Percentiles rank a stretch among this genome's conserved stretches.
These are phyloP conservation scores for Drosophila macrospina DNA, from an alignment of 2,888 invertebrate species.

Conservation along the genomic window DNA sequence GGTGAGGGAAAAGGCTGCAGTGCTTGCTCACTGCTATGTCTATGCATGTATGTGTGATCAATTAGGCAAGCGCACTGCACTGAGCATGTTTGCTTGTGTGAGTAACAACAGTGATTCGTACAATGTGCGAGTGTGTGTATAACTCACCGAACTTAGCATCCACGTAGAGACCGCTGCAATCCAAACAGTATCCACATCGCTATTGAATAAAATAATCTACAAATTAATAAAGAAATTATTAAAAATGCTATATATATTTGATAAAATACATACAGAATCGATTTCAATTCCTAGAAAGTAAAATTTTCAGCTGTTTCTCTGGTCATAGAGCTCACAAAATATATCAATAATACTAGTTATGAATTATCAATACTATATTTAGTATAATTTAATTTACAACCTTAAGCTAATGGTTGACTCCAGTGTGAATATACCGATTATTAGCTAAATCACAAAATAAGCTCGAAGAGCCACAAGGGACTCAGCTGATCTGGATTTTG, in stretches of 20 bases:
- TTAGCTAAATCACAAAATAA: slow-evolving; percentile 56
- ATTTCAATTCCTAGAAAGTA: background rate
- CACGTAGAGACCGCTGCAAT: no score
- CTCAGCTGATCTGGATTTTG: slow-evolving; percentile 41
- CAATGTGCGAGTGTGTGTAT: no score
- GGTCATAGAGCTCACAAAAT: background rate
- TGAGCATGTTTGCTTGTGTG: background rate
- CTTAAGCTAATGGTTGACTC: slow-evolving; percentile 47
- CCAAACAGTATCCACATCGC: no score
- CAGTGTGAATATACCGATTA: slow-evolving; percentile 44
- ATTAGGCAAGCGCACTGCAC: no score
- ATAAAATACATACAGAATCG: background rate
- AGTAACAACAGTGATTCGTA: no score
- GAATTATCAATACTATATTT: slow-evolving; percentile 36
- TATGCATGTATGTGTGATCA: no score
- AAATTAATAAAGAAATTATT: background rate
- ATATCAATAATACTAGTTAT: slow-evolving; percentile 1
- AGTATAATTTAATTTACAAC: slow-evolving; percentile 34
- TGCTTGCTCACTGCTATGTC: no score
- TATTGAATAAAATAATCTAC: background rate
- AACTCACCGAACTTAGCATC: no score
- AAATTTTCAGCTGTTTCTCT: background rate
- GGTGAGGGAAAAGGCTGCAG: no score
- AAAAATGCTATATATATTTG: background rate
- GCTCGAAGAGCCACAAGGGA: slow-evolving; percentile 9